Percentiles rank a stretch among this genome's conserved stretches.
These are phyloP conservation scores for Mechanitis mazaeus DNA, from an alignment of 2,888 invertebrate genomes.

Conservation along the genomic window DNA sequence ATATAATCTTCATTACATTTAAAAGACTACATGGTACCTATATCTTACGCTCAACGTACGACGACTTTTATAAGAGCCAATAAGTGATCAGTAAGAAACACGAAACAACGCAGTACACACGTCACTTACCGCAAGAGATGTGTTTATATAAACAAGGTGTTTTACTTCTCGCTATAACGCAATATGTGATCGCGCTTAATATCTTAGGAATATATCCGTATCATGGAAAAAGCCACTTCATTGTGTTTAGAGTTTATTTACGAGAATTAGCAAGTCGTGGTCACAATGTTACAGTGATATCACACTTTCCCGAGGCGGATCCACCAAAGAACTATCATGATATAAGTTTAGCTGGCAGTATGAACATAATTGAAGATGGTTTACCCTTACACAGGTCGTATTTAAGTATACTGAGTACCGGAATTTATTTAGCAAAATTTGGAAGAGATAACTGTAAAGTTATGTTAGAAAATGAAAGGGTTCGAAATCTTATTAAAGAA, in stretches of 20 bases:
- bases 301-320: conserved; percentile 76
- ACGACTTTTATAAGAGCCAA: too few species aligned
- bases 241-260: conserved; percentile 78
- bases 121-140: conserved; percentile 37
- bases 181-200: conserved; percentile 43
- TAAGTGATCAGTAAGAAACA: conserved; percentile 8
- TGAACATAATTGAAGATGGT: conserved; percentile 42
- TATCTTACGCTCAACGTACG: too few species aligned
- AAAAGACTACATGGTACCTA: too few species aligned
- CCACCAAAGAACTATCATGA: conserved; percentile 76
- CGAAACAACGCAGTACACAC: conserved; percentile 16
- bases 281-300: conserved; percentile 81
- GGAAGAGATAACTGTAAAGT: conserved; percentile 56
- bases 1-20: too few species aligned
- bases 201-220: conserved; percentile 82
- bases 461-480: conserved; percentile 49
- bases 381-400: conserved; percentile 44
- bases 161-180: conserved; percentile 34
- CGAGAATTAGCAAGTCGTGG: conserved; percentile 77
- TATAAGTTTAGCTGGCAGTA: conserved; percentile 63
- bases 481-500: conserved; percentile 54
- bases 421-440: conserved; percentile 36
- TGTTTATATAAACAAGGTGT: conserved; percentile 10
- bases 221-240: conserved; percentile 82
- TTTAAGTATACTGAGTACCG: conserved; percentile 34